These are phyloP conservation scores for Cephus pulcher DNA, from an alignment of 2,888 invertebrate genomes.

Conservation along the genomic window DNA sequence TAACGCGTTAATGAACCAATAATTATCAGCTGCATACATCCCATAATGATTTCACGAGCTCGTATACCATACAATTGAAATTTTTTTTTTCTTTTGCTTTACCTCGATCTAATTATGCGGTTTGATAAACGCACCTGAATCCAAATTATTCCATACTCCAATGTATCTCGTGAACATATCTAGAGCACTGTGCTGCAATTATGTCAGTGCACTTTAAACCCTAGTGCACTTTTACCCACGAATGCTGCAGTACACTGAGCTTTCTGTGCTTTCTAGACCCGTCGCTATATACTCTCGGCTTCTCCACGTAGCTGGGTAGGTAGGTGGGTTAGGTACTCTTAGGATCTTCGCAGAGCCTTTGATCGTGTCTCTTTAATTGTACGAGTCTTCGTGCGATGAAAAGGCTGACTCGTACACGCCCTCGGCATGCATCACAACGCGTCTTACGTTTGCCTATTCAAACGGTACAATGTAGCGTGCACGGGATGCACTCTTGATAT, in stretches of 20 bases:
- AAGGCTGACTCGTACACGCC: conserved; percentile 34
- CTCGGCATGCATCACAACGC: conserved; percentile 23
- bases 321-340: neutral
- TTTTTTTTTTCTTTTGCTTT: neutral
- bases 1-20: conserved; percentile 43
- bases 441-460: conserved; percentile 26
- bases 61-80: neutral
- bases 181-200: neutral
- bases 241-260: neutral
- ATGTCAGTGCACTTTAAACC: neutral
- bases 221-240: neutral
- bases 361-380: neutral
- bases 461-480: conserved; percentile 12
- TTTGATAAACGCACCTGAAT: neutral
- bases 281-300: neutral
- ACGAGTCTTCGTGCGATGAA: conserved; percentile 19
- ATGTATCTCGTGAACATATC: neutral
- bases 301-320: neutral
- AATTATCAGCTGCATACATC: conserved; percentile 38
- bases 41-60: neutral
- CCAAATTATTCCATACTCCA: neutral
- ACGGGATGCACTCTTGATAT: conserved; percentile 12
- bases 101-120: neutral
- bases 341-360: neutral
- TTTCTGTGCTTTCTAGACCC: neutral